Evolutionary conservation across 2,797 vertebrate genomes (phyloP), one percentile per base, ranked within the genome.

Genomic region (Myripristis jacobus): DNA sequence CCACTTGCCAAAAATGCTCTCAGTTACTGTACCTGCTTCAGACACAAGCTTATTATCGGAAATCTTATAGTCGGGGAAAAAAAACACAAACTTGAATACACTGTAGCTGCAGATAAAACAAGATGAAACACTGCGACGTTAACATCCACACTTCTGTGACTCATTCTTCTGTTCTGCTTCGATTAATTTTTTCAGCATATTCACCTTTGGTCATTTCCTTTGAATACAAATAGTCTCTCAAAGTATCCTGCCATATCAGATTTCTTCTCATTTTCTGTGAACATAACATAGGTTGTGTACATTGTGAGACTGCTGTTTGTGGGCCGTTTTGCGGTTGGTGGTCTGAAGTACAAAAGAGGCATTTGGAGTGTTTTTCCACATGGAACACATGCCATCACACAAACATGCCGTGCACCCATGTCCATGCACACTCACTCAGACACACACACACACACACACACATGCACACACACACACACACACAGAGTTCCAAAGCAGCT

Each of bases 231-330:
- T 70, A 64, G 82, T 83, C 67, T 73, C 56, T 56, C 54, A 72
- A 59, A 67, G 75, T 67, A 63, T 73, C 57, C 58, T 9, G 56
- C 34, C 64, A 53, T 83, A 73, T 83, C 78, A 85, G 78, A 81
- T 79, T 60, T 44, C 58, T n/a, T 72, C 76, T 76, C 82, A 65
- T 62, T 64, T 62, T 79, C 27, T 55, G 53, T 38, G 38, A 68
- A 73, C 13, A 29, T 52, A 57, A 71, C 12, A 29, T 50, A 31
- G 50, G 9, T 7, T 79, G 63, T 79, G 41, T 50, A 51, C 50
- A 38, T 69, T 65, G 58, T 71, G 57, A 56, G 81, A 57, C 36
- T 74, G 36, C 68, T 50, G 53, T 77, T 77, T 59, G 31, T 55
- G 64, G 67, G 66, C 64, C 51, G 64, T 81, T 85, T 69, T 57